Evolutionary conservation across 2,888 invertebrate genomes (phyloP), one percentile per base, ranked within the genome.

Genomic region (Oscheius sp.): DNA sequence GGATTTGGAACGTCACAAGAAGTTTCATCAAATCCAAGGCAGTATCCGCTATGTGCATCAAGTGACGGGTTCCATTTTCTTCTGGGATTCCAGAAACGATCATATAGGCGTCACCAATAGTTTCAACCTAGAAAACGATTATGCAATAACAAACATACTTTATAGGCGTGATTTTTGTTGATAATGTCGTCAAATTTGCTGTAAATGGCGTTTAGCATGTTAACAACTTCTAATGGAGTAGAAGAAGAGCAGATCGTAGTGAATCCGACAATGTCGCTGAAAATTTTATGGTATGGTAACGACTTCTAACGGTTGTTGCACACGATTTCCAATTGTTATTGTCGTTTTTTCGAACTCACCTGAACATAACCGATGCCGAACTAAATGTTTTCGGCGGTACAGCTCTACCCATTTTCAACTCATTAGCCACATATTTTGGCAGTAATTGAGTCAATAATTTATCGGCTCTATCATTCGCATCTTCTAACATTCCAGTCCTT

Each of bases 401-500:
- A 8, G 81, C 68, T 59, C 83, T 71, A 26, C 84, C 84, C 71
- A 82, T 71, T 71, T 84, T 84, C 66, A 84, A 65, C 44, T 84
- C 83, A 65, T 79, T 80, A 0, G 84, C 81, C 44, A 84, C 82
- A 61, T 84, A 85, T 65, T 71, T 70, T 12, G 84, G 85, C 6
- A 85, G 68, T 14, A 85, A 70, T 65, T 85, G 85, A 30, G 77
- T 70, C n/a, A 85, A 74, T 1, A 85, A 72, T 56, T 80, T 77
- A 33, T 85, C 85, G 1, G 85, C 85, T 47, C 80, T 65, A 0
- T 74, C 68, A 59, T 85, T 85, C 1, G 85, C 85, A 38, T 85
- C 85, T 50, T 85, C 85, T 47, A 85, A 69, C 82, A 85, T 82
- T 66, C 82, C 82, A 6, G 85, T 85, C 59, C 85, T 61, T 44